A percentile compares a stretch with the other conserved stretches of the same genome.
Conservation (phyloP, 2,113 vertebrate genomes). For the Ia io region DNA sequence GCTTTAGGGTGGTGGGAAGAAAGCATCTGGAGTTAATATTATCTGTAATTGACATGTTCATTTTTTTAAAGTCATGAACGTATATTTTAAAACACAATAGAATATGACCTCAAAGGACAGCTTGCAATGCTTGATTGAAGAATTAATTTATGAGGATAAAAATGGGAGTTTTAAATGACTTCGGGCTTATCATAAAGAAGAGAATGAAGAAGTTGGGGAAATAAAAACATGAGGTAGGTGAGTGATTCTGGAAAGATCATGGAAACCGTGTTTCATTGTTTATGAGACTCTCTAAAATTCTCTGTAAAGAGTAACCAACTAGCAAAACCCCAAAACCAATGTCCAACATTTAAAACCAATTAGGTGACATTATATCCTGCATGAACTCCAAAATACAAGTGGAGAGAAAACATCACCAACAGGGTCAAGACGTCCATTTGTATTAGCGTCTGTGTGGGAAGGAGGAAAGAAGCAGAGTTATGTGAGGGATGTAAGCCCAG, state of each 20-base stretch:
- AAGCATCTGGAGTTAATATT: not conserved
- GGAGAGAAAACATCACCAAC: not conserved
- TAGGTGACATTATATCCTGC: not conserved
- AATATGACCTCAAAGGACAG: not conserved
- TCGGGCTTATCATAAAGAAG: not conserved
- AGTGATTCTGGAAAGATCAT: not conserved
- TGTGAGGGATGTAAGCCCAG: not conserved
- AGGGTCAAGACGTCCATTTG: not conserved
- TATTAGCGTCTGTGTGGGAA: not conserved
- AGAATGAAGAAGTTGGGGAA: not conserved
- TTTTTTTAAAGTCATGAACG: not conserved
- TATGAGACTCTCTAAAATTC: not conserved
- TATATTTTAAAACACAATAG: not conserved
- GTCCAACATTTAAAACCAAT: not conserved
- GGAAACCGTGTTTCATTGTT: rapidly evolving
- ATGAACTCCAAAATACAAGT: not conserved
- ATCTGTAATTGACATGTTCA: not conserved
- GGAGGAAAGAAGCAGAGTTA: not conserved
- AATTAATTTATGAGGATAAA: not conserved
- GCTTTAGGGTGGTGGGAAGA: not conserved
- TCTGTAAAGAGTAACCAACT: not conserved
- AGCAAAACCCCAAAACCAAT: not conserved
- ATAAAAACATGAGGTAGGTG: not conserved
- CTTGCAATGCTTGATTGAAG: not conserved
- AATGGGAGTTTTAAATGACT: not conserved